Percentiles rank a stretch among this genome's conserved stretches.
phyloP scores from a whole-genome alignment of 2,113 vertebrate genomes.

The Poeciliopsis turrubarensis region DNA sequence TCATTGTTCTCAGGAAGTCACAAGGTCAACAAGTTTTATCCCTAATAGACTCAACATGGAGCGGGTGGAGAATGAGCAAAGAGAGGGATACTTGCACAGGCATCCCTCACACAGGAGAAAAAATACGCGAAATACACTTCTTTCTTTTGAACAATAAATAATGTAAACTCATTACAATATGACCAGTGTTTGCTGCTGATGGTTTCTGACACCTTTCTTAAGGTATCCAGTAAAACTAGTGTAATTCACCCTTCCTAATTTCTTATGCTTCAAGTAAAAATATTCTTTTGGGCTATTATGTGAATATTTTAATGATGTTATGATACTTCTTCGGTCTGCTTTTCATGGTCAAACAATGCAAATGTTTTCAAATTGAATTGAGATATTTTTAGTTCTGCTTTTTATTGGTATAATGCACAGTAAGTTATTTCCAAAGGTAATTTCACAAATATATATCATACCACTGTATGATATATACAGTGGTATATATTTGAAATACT shows the following conservation, averaged over 20 bases:
- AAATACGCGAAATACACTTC: neutral
- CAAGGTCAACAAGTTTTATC: constrained; percentile 70
- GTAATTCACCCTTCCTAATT: constrained; percentile 1
- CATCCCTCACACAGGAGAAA: constrained; percentile 1
- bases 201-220: constrained; percentile 37
- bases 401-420: neutral
- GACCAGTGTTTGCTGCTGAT: constrained; percentile 29
- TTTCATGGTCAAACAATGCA: neutral
- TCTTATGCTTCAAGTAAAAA: neutral
- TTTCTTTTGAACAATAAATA: constrained; percentile 11
- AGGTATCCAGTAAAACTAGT: constrained; percentile 48
- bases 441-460: too few species aligned
- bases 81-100: constrained; percentile 5
- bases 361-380: constrained; percentile 6
- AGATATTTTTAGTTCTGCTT: neutral
- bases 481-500: too few species aligned
- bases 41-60: constrained; percentile 55
- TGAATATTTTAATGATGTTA: constrained; percentile 17
- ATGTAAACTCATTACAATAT: constrained; percentile 27
- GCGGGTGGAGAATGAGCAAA: constrained; percentile 37
- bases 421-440: too few species aligned
- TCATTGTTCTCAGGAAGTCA: constrained; percentile 56
- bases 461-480: too few species aligned
- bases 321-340: constrained; percentile 1
- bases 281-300: neutral